Base-by-base conservation (phyloP, 2,113 vertebrate species). In the Prietella phreatophila region DNA sequence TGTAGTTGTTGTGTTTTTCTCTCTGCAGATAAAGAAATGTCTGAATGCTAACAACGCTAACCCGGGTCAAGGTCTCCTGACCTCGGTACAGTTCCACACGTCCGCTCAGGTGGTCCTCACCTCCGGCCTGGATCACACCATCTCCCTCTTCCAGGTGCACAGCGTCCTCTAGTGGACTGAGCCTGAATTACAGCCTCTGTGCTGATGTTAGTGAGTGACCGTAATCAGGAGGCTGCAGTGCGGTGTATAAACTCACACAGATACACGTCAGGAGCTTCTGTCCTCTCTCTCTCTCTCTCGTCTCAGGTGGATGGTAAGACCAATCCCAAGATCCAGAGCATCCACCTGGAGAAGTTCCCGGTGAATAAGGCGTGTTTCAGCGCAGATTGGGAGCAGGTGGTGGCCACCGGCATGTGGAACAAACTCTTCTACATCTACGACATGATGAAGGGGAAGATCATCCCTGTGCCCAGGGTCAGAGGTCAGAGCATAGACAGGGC, bases 381-480 rank as follows among this genome's bases (percentile, higher is more conserved):
- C 86, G 85, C 91, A 13, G 95, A 96, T 73, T 98, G 98, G 2
- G 96, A 97, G 63, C 93, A 94, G 75, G 95, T 99, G 92, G 95
- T 99, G 90, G 97, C 97, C 82, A 99, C 97, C 0, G 96, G 97
- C 61, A 88, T 94, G 50, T 95, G 88, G 76, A 97, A 97, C 91
- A 98, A 95, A 76, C 93, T 97, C 92, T 97, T 99, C 93, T 99
- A 99, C 91, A 91, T 98, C 80, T 99, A 99, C 78, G 96, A 99
- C 91, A 99, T 99, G 98, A 96, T 99, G 93, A 95, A 94, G 91
- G 98, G 98, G 76, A 95, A 90, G 0, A 91, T 99, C 61, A 94
- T 92, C 88, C 97, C 97, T 0, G 93, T 99, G 1, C 85, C 95
- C 85, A 87, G 92, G 42, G 93, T 99, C 86, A 93, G 96, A 96